These are phyloP conservation scores for Diorhabda sublineata DNA, from an alignment of 1,140 invertebrate genomes.

Conservation along the genomic window DNA sequence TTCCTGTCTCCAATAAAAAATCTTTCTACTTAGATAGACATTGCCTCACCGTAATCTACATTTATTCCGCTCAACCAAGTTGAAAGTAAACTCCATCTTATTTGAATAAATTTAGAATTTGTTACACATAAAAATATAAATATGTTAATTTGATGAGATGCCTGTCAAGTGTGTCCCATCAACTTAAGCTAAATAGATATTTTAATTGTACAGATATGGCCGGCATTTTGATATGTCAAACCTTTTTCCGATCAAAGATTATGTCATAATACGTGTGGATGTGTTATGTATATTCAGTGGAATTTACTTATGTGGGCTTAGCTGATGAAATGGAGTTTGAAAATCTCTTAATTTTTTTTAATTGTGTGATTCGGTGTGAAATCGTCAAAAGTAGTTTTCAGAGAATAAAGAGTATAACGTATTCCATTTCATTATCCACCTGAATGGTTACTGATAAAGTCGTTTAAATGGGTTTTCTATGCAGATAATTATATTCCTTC, in stretches of 20 bases:
- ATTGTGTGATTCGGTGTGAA: no score
- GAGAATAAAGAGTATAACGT: no score
- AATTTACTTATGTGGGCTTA: background rate
- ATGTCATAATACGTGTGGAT: background rate
- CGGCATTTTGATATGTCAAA: background rate
- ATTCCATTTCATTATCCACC: no score
- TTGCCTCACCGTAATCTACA: background rate
- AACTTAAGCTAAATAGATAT: background rate
- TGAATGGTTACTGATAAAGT: no score
- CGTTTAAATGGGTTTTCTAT: no score
- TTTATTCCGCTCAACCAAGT: background rate
- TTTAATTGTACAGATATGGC: background rate
- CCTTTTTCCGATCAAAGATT: background rate
- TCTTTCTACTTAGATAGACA: background rate
- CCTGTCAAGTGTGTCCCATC: constrained; percentile 1
- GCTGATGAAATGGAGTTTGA: background rate
- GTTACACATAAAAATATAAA: constrained; percentile 3
- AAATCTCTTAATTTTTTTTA: no score
- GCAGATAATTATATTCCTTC: no score
- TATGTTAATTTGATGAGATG: background rate
- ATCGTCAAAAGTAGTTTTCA: no score
- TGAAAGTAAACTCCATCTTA: background rate
- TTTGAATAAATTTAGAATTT: background rate
- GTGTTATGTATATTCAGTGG: background rate
- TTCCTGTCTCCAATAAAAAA: background rate